Conservation (phyloP, 2,888 invertebrate species). For the Eudasyphora cyanicolor region DNA sequence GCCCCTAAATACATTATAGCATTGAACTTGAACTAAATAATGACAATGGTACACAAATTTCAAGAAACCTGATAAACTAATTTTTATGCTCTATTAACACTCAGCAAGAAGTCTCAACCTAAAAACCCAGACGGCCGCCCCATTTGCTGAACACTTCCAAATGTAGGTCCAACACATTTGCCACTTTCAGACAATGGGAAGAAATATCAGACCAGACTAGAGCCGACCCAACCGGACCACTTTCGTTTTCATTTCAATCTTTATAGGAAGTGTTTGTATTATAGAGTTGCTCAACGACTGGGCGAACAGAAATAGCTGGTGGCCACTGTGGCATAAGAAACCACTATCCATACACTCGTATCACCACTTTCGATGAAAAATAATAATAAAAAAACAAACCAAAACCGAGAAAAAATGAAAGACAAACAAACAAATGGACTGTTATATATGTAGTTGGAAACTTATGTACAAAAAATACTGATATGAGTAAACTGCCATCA, state of each 20-base stretch:
- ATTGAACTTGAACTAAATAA: constrained; percentile 37
- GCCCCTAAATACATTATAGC: neutral
- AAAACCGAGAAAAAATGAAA: neutral
- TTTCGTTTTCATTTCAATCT: constrained; percentile 37
- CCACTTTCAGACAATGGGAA: neutral
- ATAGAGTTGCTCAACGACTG: constrained; percentile 31
- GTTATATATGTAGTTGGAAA: neutral
- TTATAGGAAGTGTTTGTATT: constrained; percentile 44
- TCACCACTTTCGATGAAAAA: neutral
- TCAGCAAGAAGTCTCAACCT: neutral
- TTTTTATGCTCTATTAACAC: neutral
- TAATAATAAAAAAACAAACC: neutral
- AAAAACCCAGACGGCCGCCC: neutral
- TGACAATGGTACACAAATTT: too few species aligned
- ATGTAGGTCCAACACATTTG: neutral
- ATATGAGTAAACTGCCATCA: neutral
- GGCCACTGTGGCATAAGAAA: neutral
- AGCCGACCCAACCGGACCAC: neutral
- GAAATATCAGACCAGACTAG: neutral
- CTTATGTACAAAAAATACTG: neutral
- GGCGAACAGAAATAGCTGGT: constrained; percentile 22
- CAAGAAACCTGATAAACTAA: neutral
- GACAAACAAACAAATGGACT: neutral
- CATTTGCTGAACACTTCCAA: neutral
- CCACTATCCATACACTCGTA: neutral